These are phyloP conservation scores for Macrobrachium rosenbergii DNA, from an alignment of 1,140 invertebrate genomes.

Conservation along the genomic window DNA sequence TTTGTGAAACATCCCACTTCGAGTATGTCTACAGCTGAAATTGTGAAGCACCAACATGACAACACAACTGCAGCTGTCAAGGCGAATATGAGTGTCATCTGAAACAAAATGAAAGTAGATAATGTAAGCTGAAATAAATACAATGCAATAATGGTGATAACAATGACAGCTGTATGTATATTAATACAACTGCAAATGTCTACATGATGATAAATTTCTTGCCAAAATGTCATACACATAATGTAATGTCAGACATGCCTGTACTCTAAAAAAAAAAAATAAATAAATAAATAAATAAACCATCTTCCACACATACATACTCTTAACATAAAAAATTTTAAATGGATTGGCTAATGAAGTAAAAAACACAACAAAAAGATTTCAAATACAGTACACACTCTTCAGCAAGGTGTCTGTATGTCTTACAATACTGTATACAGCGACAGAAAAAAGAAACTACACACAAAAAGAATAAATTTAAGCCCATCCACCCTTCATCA, in stretches of 20 bases:
- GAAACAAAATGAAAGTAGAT: background rate
- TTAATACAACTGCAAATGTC: background rate
- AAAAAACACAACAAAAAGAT: no score
- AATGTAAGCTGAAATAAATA: background rate
- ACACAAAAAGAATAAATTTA: no score
- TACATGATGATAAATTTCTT: background rate
- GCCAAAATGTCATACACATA: background rate
- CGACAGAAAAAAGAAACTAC: no score
- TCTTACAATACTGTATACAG: no score
- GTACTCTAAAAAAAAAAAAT: background rate
- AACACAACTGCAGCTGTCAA: constrained; percentile 14
- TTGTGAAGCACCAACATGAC: background rate
- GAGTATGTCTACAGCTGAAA: background rate
- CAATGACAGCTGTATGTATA: background rate
- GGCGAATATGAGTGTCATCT: constrained; percentile 35
- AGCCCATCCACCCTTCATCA: no score
- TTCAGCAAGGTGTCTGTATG: no score
- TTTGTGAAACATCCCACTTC: constrained; percentile 42
- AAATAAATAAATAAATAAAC: no score
- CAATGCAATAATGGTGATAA: background rate
- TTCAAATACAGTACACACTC: no score
- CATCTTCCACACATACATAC: no score
- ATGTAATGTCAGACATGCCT: background rate
- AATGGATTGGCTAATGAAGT: no score
- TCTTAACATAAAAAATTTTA: no score